A percentile compares a stretch with the other conserved stretches of the same genome.
Evolutionary conservation across 1,140 invertebrate species (phyloP).

Genomic region (Euura saliciscinereae): DNA sequence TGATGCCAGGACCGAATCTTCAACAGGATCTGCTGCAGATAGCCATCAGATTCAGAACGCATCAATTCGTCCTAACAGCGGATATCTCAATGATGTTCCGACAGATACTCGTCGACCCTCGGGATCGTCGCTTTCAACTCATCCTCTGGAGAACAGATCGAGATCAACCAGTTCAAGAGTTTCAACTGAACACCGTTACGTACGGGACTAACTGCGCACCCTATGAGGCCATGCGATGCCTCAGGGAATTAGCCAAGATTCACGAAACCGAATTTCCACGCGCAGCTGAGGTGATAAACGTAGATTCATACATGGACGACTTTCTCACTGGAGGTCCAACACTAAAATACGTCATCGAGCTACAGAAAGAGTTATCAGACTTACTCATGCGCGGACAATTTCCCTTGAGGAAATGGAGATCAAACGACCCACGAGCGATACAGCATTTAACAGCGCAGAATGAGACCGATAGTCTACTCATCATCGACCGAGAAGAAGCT

Average conservation of each 20-base stretch:
- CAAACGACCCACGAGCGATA: conserved; percentile 35
- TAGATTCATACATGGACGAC: conserved; percentile 37
- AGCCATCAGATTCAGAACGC: conserved; percentile 16
- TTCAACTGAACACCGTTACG: conserved; percentile 44
- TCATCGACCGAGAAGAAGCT: conserved; percentile 22
- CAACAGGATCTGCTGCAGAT: conserved; percentile 14
- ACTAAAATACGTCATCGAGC: conserved; percentile 22
- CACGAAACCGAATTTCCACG: conserved; percentile 32
- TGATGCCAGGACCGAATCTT: conserved; percentile 20
- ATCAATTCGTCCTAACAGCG: conserved; percentile 25
- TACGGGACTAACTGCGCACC: conserved; percentile 45
- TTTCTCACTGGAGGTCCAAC: conserved; percentile 31
- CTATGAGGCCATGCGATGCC: conserved; percentile 37
- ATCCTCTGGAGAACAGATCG: conserved; percentile 38
- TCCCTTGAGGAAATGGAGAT: conserved; percentile 42
- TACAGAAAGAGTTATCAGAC: conserved; percentile 30
- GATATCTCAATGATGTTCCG: conserved; percentile 44
- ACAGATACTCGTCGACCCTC: conserved; percentile 31
- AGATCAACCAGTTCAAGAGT: conserved; percentile 30
- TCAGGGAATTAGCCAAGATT: conserved; percentile 40
- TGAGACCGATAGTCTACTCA: too few relatives aligned
- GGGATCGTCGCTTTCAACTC: conserved; percentile 36
- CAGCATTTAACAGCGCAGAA: too few relatives aligned
- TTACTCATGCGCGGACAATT: conserved; percentile 35
- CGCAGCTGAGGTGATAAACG: conserved; percentile 25